A percentile compares a stretch with the other conserved stretches of the same genome.
Conservation (phyloP, 2,888 invertebrate species). For the Colletes collaris region DNA sequence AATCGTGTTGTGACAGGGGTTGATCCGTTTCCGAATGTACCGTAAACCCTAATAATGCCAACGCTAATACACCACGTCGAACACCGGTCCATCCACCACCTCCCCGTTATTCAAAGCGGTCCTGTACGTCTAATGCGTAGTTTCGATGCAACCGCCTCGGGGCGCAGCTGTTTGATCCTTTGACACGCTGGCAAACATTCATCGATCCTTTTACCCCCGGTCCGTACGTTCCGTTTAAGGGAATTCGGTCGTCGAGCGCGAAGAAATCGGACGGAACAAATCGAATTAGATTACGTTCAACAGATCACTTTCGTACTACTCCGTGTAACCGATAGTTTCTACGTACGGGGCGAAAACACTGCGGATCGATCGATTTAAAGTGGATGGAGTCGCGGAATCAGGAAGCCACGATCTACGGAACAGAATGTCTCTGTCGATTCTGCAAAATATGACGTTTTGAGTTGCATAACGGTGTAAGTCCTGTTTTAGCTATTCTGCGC, state of each 20-base stretch:
- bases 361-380: not conserved
- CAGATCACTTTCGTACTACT: too few relatives aligned
- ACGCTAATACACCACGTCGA: conserved; percentile 34
- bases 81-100: conserved; percentile 7
- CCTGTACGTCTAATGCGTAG: conserved; percentile 19
- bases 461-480: too few relatives aligned
- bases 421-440: too few relatives aligned
- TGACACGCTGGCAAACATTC: conserved; percentile 25
- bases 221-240: conserved; percentile 4
- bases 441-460: too few relatives aligned
- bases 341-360: not conserved
- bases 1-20: conserved; percentile 6
- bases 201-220: conserved; percentile 22
- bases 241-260: conserved; percentile 10
- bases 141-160: conserved; percentile 8
- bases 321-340: too few relatives aligned
- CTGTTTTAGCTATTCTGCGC: too few relatives aligned
- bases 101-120: conserved; percentile 14
- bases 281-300: conserved; percentile 9
- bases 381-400: not conserved
- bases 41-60: conserved; percentile 54
- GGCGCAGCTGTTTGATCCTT: conserved; percentile 33
- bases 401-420: too few relatives aligned
- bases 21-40: conserved; percentile 43
- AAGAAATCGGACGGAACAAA: conserved; percentile 8